Conservation (phyloP, 1,140 invertebrate species). For the Cydia pomonella region DNA sequence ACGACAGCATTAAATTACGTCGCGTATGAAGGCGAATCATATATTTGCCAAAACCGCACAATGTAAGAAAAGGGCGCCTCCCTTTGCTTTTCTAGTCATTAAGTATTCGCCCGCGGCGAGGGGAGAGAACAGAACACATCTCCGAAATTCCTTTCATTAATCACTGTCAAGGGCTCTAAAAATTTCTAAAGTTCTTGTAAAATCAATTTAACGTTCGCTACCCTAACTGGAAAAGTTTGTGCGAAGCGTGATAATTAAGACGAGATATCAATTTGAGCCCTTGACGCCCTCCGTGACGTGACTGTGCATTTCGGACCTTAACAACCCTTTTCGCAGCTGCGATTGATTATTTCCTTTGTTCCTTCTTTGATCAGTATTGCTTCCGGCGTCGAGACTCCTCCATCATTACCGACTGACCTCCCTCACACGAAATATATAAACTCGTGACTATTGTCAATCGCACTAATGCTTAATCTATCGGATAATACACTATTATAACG, state of each 20-base stretch:
- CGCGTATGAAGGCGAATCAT: conserved; percentile 47
- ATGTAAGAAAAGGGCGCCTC: conserved; percentile 57
- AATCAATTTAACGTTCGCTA: conserved; percentile 73
- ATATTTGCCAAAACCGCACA: conserved; percentile 38
- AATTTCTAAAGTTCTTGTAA: conserved; percentile 72
- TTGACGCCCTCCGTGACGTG: conserved; percentile 11
- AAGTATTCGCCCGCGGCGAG: conserved; percentile 45
- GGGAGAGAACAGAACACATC: conserved; percentile 51
- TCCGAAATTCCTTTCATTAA: conserved; percentile 75
- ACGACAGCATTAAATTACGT: conserved; percentile 65
- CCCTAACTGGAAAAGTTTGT: conserved; percentile 65
- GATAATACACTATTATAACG: conserved; percentile 50
- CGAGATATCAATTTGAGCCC: conserved; percentile 58
- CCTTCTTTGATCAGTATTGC: background rate
- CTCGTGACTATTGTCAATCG: conserved; percentile 41
- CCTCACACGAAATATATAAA: conserved; percentile 34
- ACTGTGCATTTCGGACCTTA: conserved; percentile 20
- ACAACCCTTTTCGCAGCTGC: conserved; percentile 19
- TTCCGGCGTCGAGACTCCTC: background rate
- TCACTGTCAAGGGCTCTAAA: conserved; percentile 77
- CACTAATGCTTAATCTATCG: conserved; percentile 45
- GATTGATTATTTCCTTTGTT: conserved; percentile 21
- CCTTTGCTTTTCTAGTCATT: conserved; percentile 62
- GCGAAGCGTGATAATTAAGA: conserved; percentile 66
- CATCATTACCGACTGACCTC: conserved; percentile 15